A percentile compares a stretch with the other conserved stretches of the same genome.
These are phyloP conservation scores for Pararge aegeria DNA, from an alignment of 1,140 invertebrate genomes.

Conservation along the genomic window DNA sequence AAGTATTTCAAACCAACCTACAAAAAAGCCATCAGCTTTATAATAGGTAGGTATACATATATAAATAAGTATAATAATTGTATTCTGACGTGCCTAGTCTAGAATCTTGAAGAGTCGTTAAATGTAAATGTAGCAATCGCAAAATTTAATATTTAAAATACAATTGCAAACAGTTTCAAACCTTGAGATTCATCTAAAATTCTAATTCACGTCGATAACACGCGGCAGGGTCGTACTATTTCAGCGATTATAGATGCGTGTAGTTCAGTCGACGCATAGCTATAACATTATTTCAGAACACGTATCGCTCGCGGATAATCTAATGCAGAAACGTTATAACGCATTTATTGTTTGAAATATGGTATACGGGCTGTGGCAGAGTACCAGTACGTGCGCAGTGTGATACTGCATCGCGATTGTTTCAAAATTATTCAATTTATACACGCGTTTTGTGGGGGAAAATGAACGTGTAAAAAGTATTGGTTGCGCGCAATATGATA, in stretches of 20 bases:
- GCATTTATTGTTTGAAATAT: constrained; percentile 67
- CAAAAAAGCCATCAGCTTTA: no score
- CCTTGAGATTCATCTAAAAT: constrained; percentile 16
- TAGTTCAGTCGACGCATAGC: constrained; percentile 29
- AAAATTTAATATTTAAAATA: background rate
- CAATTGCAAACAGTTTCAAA: background rate
- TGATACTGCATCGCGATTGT: constrained; percentile 11
- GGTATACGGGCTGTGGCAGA: constrained; percentile 33
- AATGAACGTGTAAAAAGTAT: constrained; percentile 8
- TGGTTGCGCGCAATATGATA: background rate
- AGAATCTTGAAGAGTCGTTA: no score
- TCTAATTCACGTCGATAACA: constrained; percentile 17
- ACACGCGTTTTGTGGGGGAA: background rate
- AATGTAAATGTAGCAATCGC: no score
- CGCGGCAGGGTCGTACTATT: constrained; percentile 14
- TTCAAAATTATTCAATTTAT: constrained; percentile 17
- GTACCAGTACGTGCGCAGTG: constrained; percentile 13
- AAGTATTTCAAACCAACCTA: no score
- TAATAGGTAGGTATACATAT: no score
- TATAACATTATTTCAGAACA: constrained; percentile 71
- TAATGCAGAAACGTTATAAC: constrained; percentile 67
- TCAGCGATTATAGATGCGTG: constrained; percentile 24
- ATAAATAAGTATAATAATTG: no score
- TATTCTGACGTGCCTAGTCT: no score
- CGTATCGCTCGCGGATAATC: constrained; percentile 67